These are phyloP conservation scores for Bufo bufo DNA, from an alignment of 2,113 vertebrate genomes.

Conservation along the genomic window DNA sequence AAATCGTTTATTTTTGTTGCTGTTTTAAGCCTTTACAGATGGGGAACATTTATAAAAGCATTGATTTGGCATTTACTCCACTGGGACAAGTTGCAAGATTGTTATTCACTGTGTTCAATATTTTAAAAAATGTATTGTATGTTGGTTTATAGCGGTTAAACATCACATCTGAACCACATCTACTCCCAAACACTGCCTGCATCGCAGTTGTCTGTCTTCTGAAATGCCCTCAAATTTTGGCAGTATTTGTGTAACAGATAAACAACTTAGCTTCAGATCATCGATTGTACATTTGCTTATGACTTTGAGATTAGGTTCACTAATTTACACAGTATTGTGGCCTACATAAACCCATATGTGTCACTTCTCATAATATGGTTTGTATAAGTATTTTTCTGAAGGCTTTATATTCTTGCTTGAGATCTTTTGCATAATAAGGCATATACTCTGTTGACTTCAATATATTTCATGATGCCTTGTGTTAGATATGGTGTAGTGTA, in stretches of 20 bases:
- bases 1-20: no score
- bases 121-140: no score
- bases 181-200: no score
- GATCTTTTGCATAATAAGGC: not conserved
- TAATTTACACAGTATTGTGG: not conserved
- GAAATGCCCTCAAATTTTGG: not conserved
- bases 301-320: not conserved
- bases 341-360: not conserved
- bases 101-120: no score
- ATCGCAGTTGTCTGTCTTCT: not conserved
- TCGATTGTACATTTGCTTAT: not conserved
- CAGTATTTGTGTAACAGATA: not conserved
- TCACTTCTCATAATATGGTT: not conserved
- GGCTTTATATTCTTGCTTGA: constrained; percentile 17
- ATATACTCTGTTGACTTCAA: constrained; percentile 33
- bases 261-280: not conserved
- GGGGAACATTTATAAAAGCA: no score
- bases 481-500: constrained; percentile 13
- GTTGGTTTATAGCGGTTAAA: no score
- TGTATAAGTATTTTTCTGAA: not conserved
- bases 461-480: constrained; percentile 33
- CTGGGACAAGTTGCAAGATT: no score
- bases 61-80: no score
- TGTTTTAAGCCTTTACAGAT: no score
- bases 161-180: no score